phyloP scores from a whole-genome alignment of 2,797 vertebrate species.

The Pempheris klunzingeri region DNA sequence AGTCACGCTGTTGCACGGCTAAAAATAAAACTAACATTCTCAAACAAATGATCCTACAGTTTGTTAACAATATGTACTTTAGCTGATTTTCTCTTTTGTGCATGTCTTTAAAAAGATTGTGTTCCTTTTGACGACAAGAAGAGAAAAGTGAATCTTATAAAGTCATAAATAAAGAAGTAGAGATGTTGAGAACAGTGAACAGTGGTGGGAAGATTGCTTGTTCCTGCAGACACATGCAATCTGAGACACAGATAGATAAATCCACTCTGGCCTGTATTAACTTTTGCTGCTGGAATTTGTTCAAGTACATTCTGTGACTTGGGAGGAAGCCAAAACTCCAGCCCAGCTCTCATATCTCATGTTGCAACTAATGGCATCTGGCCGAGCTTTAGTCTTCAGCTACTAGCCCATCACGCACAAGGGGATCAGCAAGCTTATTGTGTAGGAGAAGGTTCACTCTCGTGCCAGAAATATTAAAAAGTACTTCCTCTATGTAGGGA shows the following conservation, averaged over 20 bases:
- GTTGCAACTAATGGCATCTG: conserved; percentile 81
- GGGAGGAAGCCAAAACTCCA: conserved; percentile 87
- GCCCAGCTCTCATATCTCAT: conserved; percentile 80
- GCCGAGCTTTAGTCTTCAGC: conserved; percentile 66
- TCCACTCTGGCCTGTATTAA: conserved; percentile 75
- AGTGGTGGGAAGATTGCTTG: conserved; percentile 51
- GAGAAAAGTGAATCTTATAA: conserved; percentile 1
- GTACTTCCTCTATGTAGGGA: background rate
- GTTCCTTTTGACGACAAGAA: background rate
- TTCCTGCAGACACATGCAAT: conserved; percentile 65
- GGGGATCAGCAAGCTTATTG: conserved; percentile 25
- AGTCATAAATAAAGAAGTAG: conserved; percentile 14
- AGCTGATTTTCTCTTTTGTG: background rate
- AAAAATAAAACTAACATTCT: conserved; percentile 23
- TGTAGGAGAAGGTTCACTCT: conserved; percentile 37
- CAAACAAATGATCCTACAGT: background rate
- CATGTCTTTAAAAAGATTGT: background rate
- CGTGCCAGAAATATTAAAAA: conserved; percentile 7
- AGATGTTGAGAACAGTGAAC: conserved; percentile 13
- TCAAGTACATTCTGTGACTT: conserved; percentile 88
- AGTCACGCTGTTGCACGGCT: background rate
- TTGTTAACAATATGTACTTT: background rate
- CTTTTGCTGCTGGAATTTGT: conserved; percentile 80
- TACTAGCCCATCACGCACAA: conserved; percentile 47
- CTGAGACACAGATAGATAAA: conserved; percentile 71